These are phyloP conservation scores for Smittia aterrima DNA, from an alignment of 2,888 invertebrate species.

Conservation along the genomic window DNA sequence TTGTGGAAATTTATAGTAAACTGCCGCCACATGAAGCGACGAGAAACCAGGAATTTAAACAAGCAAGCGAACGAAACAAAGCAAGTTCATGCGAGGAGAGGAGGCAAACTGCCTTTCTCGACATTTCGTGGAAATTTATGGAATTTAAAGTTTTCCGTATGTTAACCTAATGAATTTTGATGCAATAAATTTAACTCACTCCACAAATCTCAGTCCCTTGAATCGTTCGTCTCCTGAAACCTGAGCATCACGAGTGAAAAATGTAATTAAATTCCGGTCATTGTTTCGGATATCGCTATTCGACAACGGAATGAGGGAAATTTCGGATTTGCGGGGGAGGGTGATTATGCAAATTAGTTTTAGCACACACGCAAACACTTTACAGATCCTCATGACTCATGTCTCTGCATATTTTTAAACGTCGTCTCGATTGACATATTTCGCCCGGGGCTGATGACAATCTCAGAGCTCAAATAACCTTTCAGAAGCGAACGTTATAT, in stretches of 20 bases:
- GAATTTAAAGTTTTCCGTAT: conserved; percentile 25
- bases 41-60: neutral
- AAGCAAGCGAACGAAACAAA: neutral
- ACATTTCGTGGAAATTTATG: neutral
- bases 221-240: neutral
- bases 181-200: conserved; percentile 19
- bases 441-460: neutral
- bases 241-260: neutral
- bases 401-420: conserved; percentile 1
- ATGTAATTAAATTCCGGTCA: conserved; percentile 39
- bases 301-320: neutral
- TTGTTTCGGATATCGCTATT: conserved; percentile 13
- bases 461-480: neutral
- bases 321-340: neutral
- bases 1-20: neutral
- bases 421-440: neutral
- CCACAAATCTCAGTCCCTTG: neutral
- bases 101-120: neutral
- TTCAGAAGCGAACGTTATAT: too few relatives aligned
- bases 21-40: neutral
- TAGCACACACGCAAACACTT: neutral
- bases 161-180: conserved; percentile 19
- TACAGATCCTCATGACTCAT: neutral
- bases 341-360: conserved; percentile 37
- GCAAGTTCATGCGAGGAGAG: neutral